phyloP scores from a whole-genome alignment of 2,113 vertebrate species.

The Desmodus rotundus region DNA sequence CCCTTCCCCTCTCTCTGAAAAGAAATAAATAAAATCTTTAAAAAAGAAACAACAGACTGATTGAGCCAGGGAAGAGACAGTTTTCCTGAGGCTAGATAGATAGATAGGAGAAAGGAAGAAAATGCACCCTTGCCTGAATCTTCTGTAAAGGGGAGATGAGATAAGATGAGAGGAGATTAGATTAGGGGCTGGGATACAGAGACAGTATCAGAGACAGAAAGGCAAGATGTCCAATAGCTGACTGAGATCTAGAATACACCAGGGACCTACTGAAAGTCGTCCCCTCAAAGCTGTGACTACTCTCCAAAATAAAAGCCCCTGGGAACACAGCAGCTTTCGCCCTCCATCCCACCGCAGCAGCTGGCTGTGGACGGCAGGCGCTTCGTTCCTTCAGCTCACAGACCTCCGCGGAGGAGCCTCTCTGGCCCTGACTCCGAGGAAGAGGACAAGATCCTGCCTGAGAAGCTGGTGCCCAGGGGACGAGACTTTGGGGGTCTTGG shows the following conservation, averaged over 20 bases:
- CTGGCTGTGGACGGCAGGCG: accelerated
- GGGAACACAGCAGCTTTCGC: accelerated
- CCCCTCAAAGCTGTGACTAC: background rate
- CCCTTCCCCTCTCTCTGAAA: too few relatives aligned
- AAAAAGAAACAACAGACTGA: background rate
- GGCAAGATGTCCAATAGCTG: background rate
- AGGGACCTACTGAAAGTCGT: background rate
- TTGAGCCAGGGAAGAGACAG: background rate
- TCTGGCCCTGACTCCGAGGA: background rate
- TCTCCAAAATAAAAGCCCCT: background rate
- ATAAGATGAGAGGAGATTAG: background rate
- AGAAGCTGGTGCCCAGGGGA: background rate
- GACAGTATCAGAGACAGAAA: background rate
- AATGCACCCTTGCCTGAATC: background rate
- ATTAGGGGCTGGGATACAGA: background rate
- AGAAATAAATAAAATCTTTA: too few relatives aligned
- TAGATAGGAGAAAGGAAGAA: too few relatives aligned
- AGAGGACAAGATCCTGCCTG: background rate
- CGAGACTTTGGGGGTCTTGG: background rate
- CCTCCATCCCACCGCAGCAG: accelerated
- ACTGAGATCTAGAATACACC: background rate
- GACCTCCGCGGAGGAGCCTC: background rate
- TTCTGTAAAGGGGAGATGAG: background rate
- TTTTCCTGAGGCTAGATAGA: background rate
- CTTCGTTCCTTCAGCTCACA: background rate